Base-by-base conservation (phyloP, 2,888 invertebrate genomes). In the Holacanthella duospinosa region DNA sequence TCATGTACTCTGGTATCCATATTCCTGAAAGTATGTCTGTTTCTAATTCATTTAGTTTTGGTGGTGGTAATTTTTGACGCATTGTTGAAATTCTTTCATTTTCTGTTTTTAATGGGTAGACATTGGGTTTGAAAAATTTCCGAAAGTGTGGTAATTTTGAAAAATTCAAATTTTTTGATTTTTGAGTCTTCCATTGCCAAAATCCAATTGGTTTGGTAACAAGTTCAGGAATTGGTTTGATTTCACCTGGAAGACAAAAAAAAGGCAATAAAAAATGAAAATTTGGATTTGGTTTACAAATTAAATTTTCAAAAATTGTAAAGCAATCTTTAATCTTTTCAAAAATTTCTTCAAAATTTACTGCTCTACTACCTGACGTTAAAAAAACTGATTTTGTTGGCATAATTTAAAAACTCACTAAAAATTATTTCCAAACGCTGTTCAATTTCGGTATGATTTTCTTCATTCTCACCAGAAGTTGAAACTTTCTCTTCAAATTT, bases 1-100 rank as follows among this genome's bases (percentile, higher is more conserved):
- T 43, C 68, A 70, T 69, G 1, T 71, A 53, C 26, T 70, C 69
- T 6, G 72, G 68, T 29, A 63, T 61, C 72, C 72, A 72, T 27
- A 70, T 64, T n/a, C 72, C 72, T 1, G 69, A 67, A 24, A 72
- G 60, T 12, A 60, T 59, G 58, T 72, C 72, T 12, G 66, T 68
- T 57, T 70, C 59, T 43, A 67, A 53, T 60, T 66, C 36, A 6
- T 36, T 6, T 36, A 6, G 54, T 53, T n/a, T 24, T 9, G 24
- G n/a, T n/a, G 54, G 9, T n/a, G 54, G 6, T n/a, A n/a, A n/a
- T n/a, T 9, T 27, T 55, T 55, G 4, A 6, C 55, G 24, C 9
- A 27, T 12, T 29, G 9, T 26, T 16, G 3, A 9, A 21, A 55
- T n/a, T 21, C 27, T 29, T 55, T 55, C 55, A 25, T 25, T 16